Base-by-base conservation (phyloP, 2,888 invertebrate species). In the Serrognathus titanus region DNA sequence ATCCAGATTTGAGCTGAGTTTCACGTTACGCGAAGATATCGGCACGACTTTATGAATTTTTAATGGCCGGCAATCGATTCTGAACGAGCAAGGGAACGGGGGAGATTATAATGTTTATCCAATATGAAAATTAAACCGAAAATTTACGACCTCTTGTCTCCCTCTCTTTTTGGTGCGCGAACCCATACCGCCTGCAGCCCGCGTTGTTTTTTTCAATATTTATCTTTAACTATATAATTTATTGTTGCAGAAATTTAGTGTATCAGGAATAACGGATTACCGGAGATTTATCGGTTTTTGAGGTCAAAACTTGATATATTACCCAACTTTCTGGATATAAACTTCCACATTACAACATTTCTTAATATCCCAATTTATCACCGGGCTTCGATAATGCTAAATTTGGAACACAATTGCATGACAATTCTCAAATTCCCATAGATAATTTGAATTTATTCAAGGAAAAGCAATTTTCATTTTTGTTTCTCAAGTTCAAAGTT, bases 251-350 rank as follows among this genome's bases (percentile, higher is more conserved):
- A 52, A 57, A 57, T 57, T 57, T 57, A 52, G 57, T 50, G 46
- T 49, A 53, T 58, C 58, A 58, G 55, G 55, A 58, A 58, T 58
- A 55, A 58, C 55, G 58, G 58, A 58, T 58, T 58, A 57, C 57
- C 53, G 13, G 48, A 57, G 57, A 57, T 57, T 57, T 57, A 57
- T 57, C 24, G 57, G 40, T 13, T 11, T 40, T 31, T 13, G 40
- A 40, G 13, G 40, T 13, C 13, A 13, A 40, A 40, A 12, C 13
- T 40, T 40, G 40, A 40, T 40, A 12, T 40, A 40, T 40, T 11
- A 12, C 40, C 40, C 40, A 40, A 31, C 24, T 31, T 31, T 31
- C 24, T 31, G 24, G 24, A 31, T 31, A 31, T 31, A 31, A 31
- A 31, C 24, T 31, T 31, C 24, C 24, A 31, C 24, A 31, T 31